Conservation (phyloP, 1,140 invertebrate genomes). For the Bombus huntii region DNA sequence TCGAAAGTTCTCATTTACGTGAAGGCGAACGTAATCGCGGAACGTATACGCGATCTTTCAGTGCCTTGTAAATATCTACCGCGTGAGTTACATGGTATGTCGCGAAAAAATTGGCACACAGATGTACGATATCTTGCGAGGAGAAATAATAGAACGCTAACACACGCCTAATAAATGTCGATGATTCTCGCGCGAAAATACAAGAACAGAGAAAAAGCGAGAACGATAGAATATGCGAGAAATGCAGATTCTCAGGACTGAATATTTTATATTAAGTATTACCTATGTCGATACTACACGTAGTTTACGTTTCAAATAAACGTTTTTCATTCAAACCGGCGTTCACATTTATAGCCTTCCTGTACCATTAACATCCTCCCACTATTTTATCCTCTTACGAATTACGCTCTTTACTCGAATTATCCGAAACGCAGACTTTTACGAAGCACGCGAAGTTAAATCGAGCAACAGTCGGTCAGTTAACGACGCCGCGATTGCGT, state of each 20-base stretch:
- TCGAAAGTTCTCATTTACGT: conserved; percentile 23
- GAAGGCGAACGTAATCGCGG: conserved; percentile 16
- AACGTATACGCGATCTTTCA: conserved; percentile 68
- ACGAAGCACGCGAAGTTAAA: neutral
- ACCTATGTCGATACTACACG: conserved; percentile 74
- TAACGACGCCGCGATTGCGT: neutral
- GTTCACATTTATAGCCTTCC: neutral
- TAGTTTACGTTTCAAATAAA: conserved; percentile 79
- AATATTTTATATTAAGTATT: conserved; percentile 76
- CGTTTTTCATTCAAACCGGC: conserved; percentile 75
- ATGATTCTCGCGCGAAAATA: conserved; percentile 50
- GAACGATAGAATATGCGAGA: conserved; percentile 57
- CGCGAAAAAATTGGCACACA: conserved; percentile 56
- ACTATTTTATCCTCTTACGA: neutral
- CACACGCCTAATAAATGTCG: conserved; percentile 1
- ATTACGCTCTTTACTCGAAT: neutral
- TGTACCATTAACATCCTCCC: no score
- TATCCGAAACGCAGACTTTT: neutral
- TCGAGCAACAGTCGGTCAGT: neutral
- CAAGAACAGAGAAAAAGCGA: conserved; percentile 41
- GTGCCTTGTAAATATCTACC: conserved; percentile 78
- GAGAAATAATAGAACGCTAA: neutral
- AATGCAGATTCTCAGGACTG: conserved; percentile 66
- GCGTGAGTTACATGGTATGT: conserved; percentile 63
- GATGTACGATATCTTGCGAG: conserved; percentile 22